Evolutionary conservation across 2,888 invertebrate species (phyloP), one percentile per base, ranked within the genome.

Genomic region (Philhelius pedissequus): DNA sequence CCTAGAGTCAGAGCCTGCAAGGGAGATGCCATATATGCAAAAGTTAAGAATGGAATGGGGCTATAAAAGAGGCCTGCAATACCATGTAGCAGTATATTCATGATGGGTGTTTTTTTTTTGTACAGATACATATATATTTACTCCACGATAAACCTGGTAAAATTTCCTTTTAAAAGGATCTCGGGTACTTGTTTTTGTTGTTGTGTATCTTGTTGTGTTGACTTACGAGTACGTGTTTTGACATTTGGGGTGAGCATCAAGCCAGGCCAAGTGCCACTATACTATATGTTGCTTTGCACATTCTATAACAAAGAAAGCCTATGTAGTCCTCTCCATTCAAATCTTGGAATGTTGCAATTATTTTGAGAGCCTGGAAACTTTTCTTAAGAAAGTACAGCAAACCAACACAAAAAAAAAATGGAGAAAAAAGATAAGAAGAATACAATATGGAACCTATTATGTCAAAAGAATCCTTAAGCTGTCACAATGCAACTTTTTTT

Each of bases 141-240:
- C 56, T 71, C 66, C 60, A 71, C 32, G 0, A 45, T 27, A 50
- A 70, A 52, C 76, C 64, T 70, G 76, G 50, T 76, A 64, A 71
- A 48, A 58, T 48, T 30, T 54, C 20, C 52, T 27, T 40, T 11
- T 38, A 78, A 74, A 52, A 75, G 75, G 68, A 74, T 71, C 68
- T 62, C 52, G 69, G 25, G 6, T 35, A 66, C 43, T 54, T 48
- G 27, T 50, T 52, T 60, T 60, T 77, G 77, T 62, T 68, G 52
- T 81, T 56, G 50, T 70, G 27, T 43, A 45, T 74, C 68, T 79
- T 80, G 52, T 71, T 82, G 56, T 82, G 82, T 73, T 82, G 82
- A 78, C 82, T 82, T 82, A 78, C 78, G 77, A 78, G 82, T 74
- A 78, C 82, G 82, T 83, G 82, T 83, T 78, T 69, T 83, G 78